Evolutionary conservation across 2,113 vertebrate species (phyloP).

Genomic region (Mormyrus iriodes): DNA sequence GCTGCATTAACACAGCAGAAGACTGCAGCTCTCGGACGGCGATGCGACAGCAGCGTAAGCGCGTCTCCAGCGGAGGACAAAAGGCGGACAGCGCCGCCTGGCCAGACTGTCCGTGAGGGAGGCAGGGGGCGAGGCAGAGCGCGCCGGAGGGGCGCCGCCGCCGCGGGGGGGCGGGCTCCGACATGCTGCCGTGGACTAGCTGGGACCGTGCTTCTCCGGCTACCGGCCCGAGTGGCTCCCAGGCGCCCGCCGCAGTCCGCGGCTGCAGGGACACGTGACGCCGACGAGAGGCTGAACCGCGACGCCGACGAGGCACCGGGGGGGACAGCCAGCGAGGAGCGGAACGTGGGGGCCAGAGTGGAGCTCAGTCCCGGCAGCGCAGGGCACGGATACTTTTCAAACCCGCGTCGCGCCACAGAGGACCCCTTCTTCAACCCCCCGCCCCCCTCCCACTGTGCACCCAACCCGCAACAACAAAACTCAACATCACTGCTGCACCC

Average conservation of each 20-base stretch:
- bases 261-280: neutral
- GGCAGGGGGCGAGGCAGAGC: conserved; percentile 57
- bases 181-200: conserved; percentile 59
- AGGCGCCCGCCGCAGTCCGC: neutral
- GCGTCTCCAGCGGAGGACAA: conserved; percentile 90
- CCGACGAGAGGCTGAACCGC: neutral
- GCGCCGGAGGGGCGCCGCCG: conserved; percentile 47
- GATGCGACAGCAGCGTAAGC: conserved; percentile 90
- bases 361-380: no score
- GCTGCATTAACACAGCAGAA: conserved; percentile 76
- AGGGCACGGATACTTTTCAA: conserved; percentile 5
- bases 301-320: neutral
- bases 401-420: neutral
- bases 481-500: neutral
- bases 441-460: neutral
- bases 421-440: neutral
- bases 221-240: neutral
- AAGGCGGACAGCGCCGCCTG: conserved; percentile 80
- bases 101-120: conserved; percentile 71
- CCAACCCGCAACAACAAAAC: neutral
- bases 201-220: conserved; percentile 46
- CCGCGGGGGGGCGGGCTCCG: conserved; percentile 51
- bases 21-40: conserved; percentile 82
- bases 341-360: neutral
- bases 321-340: neutral